Conservation (phyloP, 2,113 vertebrate genomes). For the Puffinus mauretanicus region DNA sequence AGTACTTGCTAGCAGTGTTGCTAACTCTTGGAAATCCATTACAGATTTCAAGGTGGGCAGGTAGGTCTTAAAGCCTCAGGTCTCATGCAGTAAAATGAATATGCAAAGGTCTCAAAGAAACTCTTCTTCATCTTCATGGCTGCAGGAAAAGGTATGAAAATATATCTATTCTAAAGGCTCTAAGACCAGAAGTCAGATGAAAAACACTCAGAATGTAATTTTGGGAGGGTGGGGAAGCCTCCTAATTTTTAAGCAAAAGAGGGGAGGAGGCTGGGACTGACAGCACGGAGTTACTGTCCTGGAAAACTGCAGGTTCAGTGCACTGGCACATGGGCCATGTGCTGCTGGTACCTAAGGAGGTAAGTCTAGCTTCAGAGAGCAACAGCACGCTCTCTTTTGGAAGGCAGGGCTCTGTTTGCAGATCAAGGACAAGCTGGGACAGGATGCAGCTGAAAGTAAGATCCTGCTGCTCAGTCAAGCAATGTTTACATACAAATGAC, state of each 20-base stretch:
- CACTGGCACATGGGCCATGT: neutral
- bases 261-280: neutral
- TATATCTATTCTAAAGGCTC: neutral
- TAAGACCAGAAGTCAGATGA: neutral
- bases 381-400: accelerated
- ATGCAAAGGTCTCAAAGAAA: neutral
- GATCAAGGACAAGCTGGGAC: neutral
- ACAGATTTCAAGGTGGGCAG: neutral
- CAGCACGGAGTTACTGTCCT: neutral
- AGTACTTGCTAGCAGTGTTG: neutral
- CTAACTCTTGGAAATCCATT: neutral
- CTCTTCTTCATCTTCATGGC: neutral
- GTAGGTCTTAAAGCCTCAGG: neutral
- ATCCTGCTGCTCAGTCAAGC: neutral
- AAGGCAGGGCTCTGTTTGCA: neutral
- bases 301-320: neutral
- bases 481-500: conserved; percentile 43
- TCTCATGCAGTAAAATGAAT: neutral
- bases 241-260: neutral
- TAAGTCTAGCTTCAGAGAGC: neutral
- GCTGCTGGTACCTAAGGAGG: neutral
- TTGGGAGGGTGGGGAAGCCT: neutral
- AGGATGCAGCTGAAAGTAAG: conserved; percentile 50
- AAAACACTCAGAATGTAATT: neutral
- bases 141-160: neutral